A percentile compares a stretch with the other conserved stretches of the same genome.
Conservation (phyloP, 2,888 invertebrate genomes). For the Nesidiocoris tenuis region DNA sequence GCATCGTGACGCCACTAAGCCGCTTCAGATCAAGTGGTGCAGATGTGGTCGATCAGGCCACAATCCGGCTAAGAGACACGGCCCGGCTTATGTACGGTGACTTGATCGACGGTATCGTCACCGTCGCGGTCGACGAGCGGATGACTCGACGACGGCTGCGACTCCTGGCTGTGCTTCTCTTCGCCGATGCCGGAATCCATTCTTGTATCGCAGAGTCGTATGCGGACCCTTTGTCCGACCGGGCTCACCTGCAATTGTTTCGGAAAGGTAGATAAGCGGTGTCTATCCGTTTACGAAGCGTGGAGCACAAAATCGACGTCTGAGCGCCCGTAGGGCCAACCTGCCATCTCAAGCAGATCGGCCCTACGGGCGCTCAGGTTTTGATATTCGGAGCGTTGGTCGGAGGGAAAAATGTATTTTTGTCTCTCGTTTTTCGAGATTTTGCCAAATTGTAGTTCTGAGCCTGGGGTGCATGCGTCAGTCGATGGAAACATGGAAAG, state of each 20-base stretch:
- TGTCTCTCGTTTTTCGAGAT: too few species aligned
- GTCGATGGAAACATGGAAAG: too few species aligned
- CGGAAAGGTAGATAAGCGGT: neutral
- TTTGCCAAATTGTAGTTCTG: too few species aligned
- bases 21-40: neutral
- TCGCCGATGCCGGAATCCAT: constrained; percentile 51
- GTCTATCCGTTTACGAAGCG: too few species aligned
- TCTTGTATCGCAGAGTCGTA: constrained; percentile 49
- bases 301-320: too few species aligned
- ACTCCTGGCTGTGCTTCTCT: constrained; percentile 51
- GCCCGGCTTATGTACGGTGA: constrained; percentile 45
- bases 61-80: constrained; percentile 23
- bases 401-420: too few species aligned
- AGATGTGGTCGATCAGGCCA: neutral
- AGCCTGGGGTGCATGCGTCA: too few species aligned
- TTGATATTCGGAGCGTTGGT: too few species aligned
- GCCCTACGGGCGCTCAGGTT: too few species aligned
- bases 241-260: constrained; percentile 48
- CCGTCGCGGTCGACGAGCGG: constrained; percentile 46
- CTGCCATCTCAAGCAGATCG: too few species aligned
- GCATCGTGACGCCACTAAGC: too few species aligned
- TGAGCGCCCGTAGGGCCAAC: too few species aligned
- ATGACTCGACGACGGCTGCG: constrained; percentile 48
- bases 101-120: constrained; percentile 43
- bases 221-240: constrained; percentile 50